A percentile compares a stretch with the other conserved stretches of the same genome.
Evolutionary conservation across 2,888 invertebrate genomes (phyloP).

Genomic region (Ditula angustiorana): DNA sequence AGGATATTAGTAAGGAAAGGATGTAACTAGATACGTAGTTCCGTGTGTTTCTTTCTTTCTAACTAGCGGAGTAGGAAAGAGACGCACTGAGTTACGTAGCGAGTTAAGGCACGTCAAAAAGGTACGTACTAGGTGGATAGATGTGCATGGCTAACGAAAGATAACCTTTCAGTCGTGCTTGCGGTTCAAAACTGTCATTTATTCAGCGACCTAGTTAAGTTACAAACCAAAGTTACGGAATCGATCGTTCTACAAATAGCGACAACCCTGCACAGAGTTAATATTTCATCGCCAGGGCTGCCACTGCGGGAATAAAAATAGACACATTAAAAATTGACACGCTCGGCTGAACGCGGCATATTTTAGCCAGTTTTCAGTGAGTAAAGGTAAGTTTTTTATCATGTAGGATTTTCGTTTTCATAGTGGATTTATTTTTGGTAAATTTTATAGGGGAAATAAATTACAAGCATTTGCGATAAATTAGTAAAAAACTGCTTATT

Average conservation of each 20-base stretch:
- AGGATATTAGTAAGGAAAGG: too few species aligned
- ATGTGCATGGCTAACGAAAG: not conserved
- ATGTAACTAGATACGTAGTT: too few species aligned
- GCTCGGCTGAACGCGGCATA: slow-evolving; percentile 15
- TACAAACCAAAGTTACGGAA: slow-evolving; percentile 41
- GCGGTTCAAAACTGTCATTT: not conserved
- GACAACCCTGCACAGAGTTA: slow-evolving; percentile 46
- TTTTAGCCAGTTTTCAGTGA: slow-evolving; percentile 21
- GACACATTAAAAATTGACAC: slow-evolving; percentile 27
- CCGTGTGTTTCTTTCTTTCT: too few species aligned
- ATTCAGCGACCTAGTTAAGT: slow-evolving; percentile 28
- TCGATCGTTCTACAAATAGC: slow-evolving; percentile 52
- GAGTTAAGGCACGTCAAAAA: too few species aligned
- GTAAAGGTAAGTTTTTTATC: slow-evolving; percentile 1
- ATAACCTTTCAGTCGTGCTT: not conserved
- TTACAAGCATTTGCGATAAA: too few species aligned
- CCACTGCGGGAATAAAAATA: slow-evolving; percentile 37
- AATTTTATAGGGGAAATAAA: too few species aligned
- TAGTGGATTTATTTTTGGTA: too few species aligned
- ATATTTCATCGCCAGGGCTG: slow-evolving; percentile 52
- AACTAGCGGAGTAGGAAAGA: too few species aligned
- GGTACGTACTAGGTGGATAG: too few species aligned
- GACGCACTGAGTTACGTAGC: too few species aligned
- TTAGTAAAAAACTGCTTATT: too few species aligned
- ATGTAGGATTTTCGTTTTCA: not conserved